Evolutionary conservation across 2,113 vertebrate species (phyloP).

Genomic region (Ammospiza nelsoni): DNA sequence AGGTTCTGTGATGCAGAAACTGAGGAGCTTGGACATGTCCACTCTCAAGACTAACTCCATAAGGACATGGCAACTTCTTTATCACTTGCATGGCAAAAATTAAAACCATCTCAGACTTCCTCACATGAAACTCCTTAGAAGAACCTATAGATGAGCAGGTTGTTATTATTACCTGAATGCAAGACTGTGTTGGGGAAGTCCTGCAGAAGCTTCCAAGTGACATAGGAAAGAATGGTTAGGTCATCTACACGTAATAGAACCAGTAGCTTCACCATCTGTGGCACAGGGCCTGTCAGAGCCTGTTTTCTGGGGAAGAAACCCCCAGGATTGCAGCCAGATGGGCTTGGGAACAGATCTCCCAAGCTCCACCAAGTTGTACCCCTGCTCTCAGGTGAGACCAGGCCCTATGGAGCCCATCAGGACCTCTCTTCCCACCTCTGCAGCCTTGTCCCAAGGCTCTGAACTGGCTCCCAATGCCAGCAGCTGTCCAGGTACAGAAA

Average conservation of each 20-base stretch:
- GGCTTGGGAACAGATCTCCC: background rate
- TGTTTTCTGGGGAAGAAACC: background rate
- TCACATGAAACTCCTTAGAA: background rate
- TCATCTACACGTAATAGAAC: background rate
- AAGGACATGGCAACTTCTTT: background rate
- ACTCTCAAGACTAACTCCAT: background rate
- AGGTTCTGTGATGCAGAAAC: background rate
- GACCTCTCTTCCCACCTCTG: background rate
- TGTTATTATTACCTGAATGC: background rate
- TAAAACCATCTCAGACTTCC: background rate
- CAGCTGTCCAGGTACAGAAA: background rate
- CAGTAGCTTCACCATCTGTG: background rate
- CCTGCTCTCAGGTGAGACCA: background rate
- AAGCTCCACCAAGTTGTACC: background rate
- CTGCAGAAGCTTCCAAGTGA: background rate
- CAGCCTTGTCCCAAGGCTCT: background rate
- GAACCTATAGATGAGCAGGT: background rate
- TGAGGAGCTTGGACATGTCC: constrained; percentile 30
- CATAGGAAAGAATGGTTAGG: background rate
- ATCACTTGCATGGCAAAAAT: background rate
- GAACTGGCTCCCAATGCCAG: background rate
- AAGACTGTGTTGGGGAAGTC: background rate
- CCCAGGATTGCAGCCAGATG: background rate
- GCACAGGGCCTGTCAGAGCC: background rate
- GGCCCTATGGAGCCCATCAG: accelerated